Percentiles rank a stretch among this genome's conserved stretches.
Evolutionary conservation across 1,140 invertebrate genomes (phyloP).

Genomic region (Drosophila pachea): DNA sequence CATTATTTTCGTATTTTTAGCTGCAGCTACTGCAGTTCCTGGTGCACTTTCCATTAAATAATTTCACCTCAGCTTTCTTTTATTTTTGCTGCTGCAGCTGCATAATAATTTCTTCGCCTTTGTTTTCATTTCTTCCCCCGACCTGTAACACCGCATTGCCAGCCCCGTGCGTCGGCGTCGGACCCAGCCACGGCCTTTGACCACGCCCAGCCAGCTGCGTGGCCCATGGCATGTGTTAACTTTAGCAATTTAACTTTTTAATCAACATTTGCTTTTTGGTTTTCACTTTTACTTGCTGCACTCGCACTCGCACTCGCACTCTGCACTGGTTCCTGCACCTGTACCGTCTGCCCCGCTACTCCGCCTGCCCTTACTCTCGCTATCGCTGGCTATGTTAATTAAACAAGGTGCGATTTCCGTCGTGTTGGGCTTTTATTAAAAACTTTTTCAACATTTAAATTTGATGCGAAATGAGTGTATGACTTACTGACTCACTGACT

Average conservation of each 20-base stretch:
- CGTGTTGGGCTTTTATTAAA: slow-evolving; percentile 59
- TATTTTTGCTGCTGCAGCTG: slow-evolving; percentile 62
- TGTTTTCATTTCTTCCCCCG: slow-evolving; percentile 23
- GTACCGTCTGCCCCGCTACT: slow-evolving; percentile 3
- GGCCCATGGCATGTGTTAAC: slow-evolving; percentile 54
- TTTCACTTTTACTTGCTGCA: slow-evolving; percentile 67
- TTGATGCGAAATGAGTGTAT: slow-evolving; percentile 30
- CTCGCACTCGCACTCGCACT: slow-evolving; percentile 22
- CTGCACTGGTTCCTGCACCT: neutral
- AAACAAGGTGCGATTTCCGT: slow-evolving; percentile 52
- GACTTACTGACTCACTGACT: slow-evolving; percentile 18
- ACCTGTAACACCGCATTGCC: slow-evolving; percentile 4
- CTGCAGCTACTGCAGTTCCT: neutral
- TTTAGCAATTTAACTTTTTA: slow-evolving; percentile 75
- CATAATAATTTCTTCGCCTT: slow-evolving; percentile 54
- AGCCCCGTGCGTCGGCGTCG: neutral
- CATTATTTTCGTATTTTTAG: slow-evolving; percentile 21
- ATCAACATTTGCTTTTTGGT: slow-evolving; percentile 72
- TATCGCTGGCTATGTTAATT: slow-evolving; percentile 52
- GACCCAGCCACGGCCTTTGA: neutral
- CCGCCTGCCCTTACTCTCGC: slow-evolving; percentile 9
- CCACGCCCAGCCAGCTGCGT: slow-evolving; percentile 10
- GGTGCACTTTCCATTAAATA: slow-evolving; percentile 62
- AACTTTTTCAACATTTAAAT: slow-evolving; percentile 46
- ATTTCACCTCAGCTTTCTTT: slow-evolving; percentile 60